A percentile compares a stretch with the other conserved stretches of the same genome.
These are phyloP conservation scores for Calcarius lapponicus DNA, from an alignment of 2,797 vertebrate genomes.

Conservation along the genomic window DNA sequence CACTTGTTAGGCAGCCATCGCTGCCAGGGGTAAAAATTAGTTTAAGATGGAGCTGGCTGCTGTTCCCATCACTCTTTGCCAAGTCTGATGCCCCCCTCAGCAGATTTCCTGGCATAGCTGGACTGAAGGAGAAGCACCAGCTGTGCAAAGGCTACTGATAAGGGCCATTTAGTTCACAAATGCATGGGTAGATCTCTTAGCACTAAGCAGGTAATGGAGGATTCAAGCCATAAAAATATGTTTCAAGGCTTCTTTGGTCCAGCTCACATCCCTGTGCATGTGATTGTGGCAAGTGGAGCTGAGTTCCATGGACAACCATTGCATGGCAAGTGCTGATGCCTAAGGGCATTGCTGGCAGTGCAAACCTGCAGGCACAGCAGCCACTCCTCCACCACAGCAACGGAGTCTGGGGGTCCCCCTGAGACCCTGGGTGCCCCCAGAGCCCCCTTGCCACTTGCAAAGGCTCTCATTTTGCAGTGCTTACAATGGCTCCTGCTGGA, in stretches of 20 bases:
- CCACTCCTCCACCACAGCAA: rapidly evolving
- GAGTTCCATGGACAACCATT: rapidly evolving
- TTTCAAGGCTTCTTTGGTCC: neutral
- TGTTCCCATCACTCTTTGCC: neutral
- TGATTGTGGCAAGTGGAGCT: neutral
- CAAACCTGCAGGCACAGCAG: neutral
- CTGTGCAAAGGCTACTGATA: neutral
- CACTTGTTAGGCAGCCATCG: neutral
- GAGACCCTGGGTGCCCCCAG: neutral
- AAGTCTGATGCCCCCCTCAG: neutral
- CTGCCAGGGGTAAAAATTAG: neutral
- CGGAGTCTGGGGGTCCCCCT: neutral
- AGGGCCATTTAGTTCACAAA: neutral
- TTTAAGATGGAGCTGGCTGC: constrained; percentile 13
- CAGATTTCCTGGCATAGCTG: neutral
- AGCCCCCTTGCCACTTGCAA: neutral
- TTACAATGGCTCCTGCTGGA: neutral
- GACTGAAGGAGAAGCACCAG: neutral
- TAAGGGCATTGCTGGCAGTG: rapidly evolving
- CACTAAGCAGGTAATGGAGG: neutral
- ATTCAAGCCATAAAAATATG: neutral
- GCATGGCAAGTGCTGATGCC: rapidly evolving
- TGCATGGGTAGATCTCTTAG: neutral
- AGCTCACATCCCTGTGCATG: neutral
- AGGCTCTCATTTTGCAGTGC: neutral